These are phyloP conservation scores for Polypedilum pembai DNA, from an alignment of 1,140 invertebrate genomes.

Conservation along the genomic window DNA sequence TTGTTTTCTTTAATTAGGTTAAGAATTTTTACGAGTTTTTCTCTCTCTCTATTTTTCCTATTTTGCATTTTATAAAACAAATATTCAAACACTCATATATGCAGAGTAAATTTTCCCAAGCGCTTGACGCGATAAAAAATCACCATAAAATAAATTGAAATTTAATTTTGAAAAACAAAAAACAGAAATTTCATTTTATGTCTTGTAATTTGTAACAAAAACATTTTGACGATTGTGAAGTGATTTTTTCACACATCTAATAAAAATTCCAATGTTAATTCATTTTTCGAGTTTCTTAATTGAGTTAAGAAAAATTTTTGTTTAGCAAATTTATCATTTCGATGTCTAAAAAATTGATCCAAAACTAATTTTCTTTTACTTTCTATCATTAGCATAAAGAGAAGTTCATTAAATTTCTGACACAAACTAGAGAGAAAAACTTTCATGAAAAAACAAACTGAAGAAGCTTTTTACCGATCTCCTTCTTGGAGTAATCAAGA, in stretches of 20 bases:
- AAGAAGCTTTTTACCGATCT: background rate
- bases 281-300: no score
- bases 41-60: no score
- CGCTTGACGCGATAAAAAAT: background rate
- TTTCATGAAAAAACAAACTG: background rate
- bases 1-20: no score
- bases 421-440: background rate
- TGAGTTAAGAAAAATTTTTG: no score
- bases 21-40: no score
- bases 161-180: constrained; percentile 8
- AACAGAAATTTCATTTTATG: background rate
- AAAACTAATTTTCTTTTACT: background rate
- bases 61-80: no score
- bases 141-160: constrained; percentile 19
- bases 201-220: constrained; percentile 7
- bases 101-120: background rate
- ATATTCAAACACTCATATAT: no score
- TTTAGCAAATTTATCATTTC: no score
- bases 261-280: no score
- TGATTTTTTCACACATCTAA: no score
- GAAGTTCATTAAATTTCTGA: constrained; percentile 18
- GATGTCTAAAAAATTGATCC: no score
- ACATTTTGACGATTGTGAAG: background rate
- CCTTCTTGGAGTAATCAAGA: background rate
- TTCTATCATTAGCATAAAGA: constrained; percentile 13